A percentile compares a stretch with the other conserved stretches of the same genome.
These are phyloP conservation scores for Drosophila infuscata DNA, from an alignment of 2,888 invertebrate genomes.

Conservation along the genomic window DNA sequence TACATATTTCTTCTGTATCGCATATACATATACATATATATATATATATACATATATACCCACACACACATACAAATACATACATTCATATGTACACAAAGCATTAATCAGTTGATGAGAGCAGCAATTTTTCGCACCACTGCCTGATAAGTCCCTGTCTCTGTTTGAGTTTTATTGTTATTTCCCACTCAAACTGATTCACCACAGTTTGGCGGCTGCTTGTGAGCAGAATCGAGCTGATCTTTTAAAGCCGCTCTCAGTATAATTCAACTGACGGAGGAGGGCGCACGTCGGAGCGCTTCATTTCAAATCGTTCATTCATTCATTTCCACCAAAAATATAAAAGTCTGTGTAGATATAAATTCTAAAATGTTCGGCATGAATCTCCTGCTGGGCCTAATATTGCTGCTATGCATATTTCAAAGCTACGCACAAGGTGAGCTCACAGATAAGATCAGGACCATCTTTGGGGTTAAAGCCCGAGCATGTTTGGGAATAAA, in stretches of 20 bases:
- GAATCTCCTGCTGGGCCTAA: slow-evolving; percentile 37
- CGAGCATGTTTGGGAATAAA: slow-evolving; percentile 11
- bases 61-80: slow-evolving; percentile 10
- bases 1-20: slow-evolving; percentile 20
- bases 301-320: background rate
- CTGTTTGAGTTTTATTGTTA: background rate
- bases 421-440: slow-evolving; percentile 45
- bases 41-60: background rate
- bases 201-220: slow-evolving; percentile 2
- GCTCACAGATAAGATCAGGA: slow-evolving; percentile 1
- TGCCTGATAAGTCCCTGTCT: slow-evolving; percentile 56
- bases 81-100: background rate
- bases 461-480: background rate
- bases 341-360: background rate
- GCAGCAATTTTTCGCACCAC: slow-evolving; percentile 21
- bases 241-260: slow-evolving; percentile 53
- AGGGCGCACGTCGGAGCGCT: slow-evolving; percentile 22
- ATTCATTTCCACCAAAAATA: background rate
- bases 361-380: slow-evolving; percentile 8
- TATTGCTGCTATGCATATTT: slow-evolving; percentile 30
- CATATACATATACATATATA: slow-evolving; percentile 2
- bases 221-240: slow-evolving; percentile 18
- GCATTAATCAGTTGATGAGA: slow-evolving; percentile 32
- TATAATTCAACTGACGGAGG: slow-evolving; percentile 42
- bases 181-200: slow-evolving; percentile 2